Evolutionary conservation across 2,797 vertebrate species (phyloP).

Genomic region (Scyliorhinus canicula): DNA sequence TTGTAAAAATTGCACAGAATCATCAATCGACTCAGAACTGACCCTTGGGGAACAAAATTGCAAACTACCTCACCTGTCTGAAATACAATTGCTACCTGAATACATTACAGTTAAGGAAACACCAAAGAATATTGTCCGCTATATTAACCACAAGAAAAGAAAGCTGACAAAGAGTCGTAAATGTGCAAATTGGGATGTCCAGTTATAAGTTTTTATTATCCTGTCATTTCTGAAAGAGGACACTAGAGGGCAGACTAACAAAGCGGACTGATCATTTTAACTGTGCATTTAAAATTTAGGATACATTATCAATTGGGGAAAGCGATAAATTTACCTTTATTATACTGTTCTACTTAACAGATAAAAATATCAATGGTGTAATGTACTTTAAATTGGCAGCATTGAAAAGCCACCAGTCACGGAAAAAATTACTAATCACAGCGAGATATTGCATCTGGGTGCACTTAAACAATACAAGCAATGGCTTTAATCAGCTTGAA

Average conservation of each 20-base stretch:
- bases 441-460: not conserved
- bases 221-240: not conserved
- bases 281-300: not conserved
- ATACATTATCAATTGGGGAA: not conserved
- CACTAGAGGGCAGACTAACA: constrained; percentile 27
- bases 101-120: not conserved
- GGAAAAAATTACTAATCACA: not conserved
- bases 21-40: not conserved
- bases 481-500: not conserved
- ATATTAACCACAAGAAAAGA: not conserved
- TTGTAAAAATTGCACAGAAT: not conserved
- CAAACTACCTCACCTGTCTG: not conserved
- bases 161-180: not conserved
- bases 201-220: not conserved
- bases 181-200: not conserved
- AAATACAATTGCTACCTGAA: not conserved
- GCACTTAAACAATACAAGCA: not conserved
- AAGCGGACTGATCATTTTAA: not conserved
- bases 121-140: not conserved
- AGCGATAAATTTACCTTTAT: not conserved
- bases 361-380: not conserved
- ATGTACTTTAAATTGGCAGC: not conserved
- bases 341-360: not conserved
- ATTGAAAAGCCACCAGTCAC: not conserved
- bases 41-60: not conserved